Evolutionary conservation across 2,888 invertebrate genomes (phyloP).

Genomic region (Pinctada fucata): DNA sequence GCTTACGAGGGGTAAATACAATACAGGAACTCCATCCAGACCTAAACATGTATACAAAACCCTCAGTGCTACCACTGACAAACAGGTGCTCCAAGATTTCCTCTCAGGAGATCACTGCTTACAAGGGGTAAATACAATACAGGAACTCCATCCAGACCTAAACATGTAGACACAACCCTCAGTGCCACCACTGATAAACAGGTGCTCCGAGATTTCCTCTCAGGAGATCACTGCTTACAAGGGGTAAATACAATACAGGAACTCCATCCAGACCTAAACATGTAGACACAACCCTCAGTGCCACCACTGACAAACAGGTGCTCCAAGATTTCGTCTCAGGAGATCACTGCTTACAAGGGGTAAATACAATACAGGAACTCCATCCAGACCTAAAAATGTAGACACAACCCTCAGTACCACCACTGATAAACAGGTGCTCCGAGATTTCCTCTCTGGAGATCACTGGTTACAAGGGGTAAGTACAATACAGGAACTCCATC

Average conservation of each 20-base stretch:
- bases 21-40: no score
- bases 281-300: slow-evolving; percentile 48
- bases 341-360: slow-evolving; percentile 91
- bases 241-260: slow-evolving; percentile 87
- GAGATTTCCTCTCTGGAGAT: slow-evolving; percentile 88
- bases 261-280: slow-evolving; percentile 20
- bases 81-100: no score
- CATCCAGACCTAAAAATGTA: slow-evolving; percentile 12
- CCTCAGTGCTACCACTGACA: no score
- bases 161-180: slow-evolving; percentile 41
- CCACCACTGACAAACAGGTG: slow-evolving; percentile 79
- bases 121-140: no score
- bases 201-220: slow-evolving; percentile 88
- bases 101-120: no score
- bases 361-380: slow-evolving; percentile 79
- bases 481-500: no score
- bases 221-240: slow-evolving; percentile 89
- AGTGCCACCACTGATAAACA: slow-evolving; percentile 74
- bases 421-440: slow-evolving; percentile 81
- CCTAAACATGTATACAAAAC: no score
- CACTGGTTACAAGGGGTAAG: slow-evolving; percentile 91
- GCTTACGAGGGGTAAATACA: slow-evolving; percentile 88
- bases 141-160: slow-evolving; percentile 18
- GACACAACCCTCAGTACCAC: slow-evolving; percentile 50
- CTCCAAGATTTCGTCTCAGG: slow-evolving; percentile 89